Conservation (phyloP, 1,140 invertebrate genomes). For the Hyles euphorbiae region DNA sequence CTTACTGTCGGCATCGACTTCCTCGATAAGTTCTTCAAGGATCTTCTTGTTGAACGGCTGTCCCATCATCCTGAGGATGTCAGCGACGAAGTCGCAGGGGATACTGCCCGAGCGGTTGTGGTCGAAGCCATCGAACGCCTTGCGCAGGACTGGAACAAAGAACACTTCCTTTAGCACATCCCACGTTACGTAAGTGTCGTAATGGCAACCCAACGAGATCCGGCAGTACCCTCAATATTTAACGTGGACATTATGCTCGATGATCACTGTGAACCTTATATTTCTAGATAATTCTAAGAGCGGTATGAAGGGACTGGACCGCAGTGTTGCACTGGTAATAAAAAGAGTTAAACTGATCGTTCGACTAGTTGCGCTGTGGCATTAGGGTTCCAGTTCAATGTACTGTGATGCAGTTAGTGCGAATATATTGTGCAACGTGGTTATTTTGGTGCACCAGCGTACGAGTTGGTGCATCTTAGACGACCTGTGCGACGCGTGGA, state of each 20-base stretch:
- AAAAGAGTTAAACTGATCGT: slow-evolving; percentile 59
- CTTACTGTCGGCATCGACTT: slow-evolving; percentile 97
- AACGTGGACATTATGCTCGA: slow-evolving; percentile 38
- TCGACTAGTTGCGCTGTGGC: slow-evolving; percentile 37
- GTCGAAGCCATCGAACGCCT: slow-evolving; percentile 98
- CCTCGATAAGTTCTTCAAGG: slow-evolving; percentile 94
- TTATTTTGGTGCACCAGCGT: slow-evolving; percentile 60
- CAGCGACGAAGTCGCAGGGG: slow-evolving; percentile 94
- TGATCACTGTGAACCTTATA: slow-evolving; percentile 3
- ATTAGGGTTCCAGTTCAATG: slow-evolving; percentile 68
- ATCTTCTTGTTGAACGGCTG: slow-evolving; percentile 97
- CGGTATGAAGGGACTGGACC: slow-evolving; percentile 8
- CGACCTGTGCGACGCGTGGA: slow-evolving; percentile 20
- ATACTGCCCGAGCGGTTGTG: slow-evolving; percentile 95
- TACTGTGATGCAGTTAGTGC: slow-evolving; percentile 64
- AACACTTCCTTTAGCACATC: slow-evolving; percentile 26
- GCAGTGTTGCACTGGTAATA: slow-evolving; percentile 54
- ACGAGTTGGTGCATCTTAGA: slow-evolving; percentile 33
- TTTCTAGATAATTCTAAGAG: slow-evolving; percentile 4
- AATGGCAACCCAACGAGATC: slow-evolving; percentile 5
- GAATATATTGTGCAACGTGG: slow-evolving; percentile 67
- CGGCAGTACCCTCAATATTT: slow-evolving; percentile 54
- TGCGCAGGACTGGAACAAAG: slow-evolving; percentile 86
- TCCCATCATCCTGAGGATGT: slow-evolving; percentile 95
- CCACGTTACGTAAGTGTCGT: slow-evolving; percentile 28